Conservation (phyloP, 1,140 invertebrate genomes). For the Aphis craccivora region DNA sequence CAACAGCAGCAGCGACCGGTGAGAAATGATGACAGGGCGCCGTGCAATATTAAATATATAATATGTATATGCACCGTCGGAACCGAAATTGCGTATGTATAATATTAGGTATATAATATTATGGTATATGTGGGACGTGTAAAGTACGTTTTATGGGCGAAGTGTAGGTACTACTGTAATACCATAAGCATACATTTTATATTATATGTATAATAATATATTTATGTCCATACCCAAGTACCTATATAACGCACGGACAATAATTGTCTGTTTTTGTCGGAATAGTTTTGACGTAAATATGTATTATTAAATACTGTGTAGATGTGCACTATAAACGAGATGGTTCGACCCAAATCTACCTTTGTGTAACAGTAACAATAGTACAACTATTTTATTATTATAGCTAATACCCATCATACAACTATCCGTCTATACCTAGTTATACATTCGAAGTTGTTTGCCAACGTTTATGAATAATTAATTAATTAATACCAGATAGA, state of each 20-base stretch:
- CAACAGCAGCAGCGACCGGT: background rate
- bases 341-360: background rate
- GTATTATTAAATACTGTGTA: background rate
- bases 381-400: background rate
- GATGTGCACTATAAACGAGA: background rate
- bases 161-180: background rate
- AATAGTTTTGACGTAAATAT: background rate
- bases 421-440: background rate
- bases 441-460: background rate
- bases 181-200: background rate
- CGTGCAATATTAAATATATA: conserved; percentile 32
- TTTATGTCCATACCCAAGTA: background rate
- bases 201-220: background rate
- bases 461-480: background rate
- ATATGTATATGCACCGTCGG: background rate
- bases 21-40: conserved; percentile 18
- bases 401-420: background rate
- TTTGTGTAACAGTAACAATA: background rate
- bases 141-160: background rate
- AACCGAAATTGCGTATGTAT: conserved; percentile 5
- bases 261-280: background rate
- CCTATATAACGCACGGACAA: background rate
- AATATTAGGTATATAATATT: conserved; percentile 9
- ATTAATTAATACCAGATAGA: background rate
- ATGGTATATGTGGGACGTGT: background rate